Base-by-base conservation (phyloP, 2,113 vertebrate species). In the Condylura cristata region DNA sequence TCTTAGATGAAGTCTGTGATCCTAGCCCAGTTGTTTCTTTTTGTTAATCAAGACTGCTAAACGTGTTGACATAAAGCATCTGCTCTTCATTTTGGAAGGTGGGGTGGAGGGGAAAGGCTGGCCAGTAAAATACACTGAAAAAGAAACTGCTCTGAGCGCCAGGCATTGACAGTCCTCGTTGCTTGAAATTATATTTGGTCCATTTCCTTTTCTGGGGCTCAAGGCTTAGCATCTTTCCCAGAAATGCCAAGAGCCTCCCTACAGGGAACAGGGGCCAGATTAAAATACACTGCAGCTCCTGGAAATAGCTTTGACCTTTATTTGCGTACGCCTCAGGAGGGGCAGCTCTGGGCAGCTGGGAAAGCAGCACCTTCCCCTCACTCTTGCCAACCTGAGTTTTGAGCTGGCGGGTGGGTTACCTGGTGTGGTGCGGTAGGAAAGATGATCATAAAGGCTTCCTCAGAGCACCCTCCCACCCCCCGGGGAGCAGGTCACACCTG, bases 231-330 rank as follows among this genome's bases (percentile, higher is more conserved):
- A 30, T 70, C 79, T 93, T 89, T 51, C 41, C 53, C 68, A 12
- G 3, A 60, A 66, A 26, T 37, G 48, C 78, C 30, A 48, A 86
- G 63, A 90, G 46, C 56, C 28, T 65, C 68, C 3, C n/a, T 74
- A 53, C 79, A 72, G 79, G 17, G 30, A 90, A 16, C 17, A 17
- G 39, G 32, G 22, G 32, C 70, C 60, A 70, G 32, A 82, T 48
- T 75, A 88, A 92, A 87, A 85, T 66, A 86, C 74, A 30, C 80
- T 68, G 3, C 46, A 66, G 74, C 41, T 51, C 30, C 65, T n/a
- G 56, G 75, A 75, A 96, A 94, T 46, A 46, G 34, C 41, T 79
- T 78, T 94, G 91, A 89, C 93, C 94, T 96, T 84, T 94, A 71
- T 79, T 78, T 91, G 79, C 63, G 75, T 79, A 95, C 44, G 37